These are phyloP conservation scores for Polyploca ridens DNA, from an alignment of 2,888 invertebrate species.

Conservation along the genomic window DNA sequence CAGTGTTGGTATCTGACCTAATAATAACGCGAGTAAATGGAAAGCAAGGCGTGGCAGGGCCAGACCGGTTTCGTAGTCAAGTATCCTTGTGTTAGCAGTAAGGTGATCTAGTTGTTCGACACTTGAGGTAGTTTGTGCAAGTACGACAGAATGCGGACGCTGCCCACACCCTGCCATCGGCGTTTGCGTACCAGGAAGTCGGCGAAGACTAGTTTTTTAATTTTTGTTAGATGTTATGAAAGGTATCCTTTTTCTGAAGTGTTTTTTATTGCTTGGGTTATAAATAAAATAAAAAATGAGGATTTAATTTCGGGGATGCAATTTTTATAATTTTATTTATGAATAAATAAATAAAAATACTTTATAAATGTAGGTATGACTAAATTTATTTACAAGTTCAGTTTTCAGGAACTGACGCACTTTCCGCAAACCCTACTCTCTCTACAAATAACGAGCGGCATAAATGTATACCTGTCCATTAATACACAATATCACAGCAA, in stretches of 20 bases:
- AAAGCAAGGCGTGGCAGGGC: slow-evolving; percentile 76
- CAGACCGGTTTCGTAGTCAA: slow-evolving; percentile 64
- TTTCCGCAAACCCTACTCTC: slow-evolving; percentile 53
- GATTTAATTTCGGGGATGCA: background rate
- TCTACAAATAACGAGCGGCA: slow-evolving; percentile 54
- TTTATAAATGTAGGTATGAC: slow-evolving; percentile 21
- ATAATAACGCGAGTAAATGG: slow-evolving; percentile 68
- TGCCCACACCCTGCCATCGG: slow-evolving; percentile 62
- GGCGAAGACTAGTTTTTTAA: slow-evolving; percentile 41
- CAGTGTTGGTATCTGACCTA: slow-evolving; percentile 49
- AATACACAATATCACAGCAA: slow-evolving; percentile 83
- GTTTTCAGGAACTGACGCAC: slow-evolving; percentile 57
- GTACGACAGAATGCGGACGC: slow-evolving; percentile 78
- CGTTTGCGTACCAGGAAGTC: slow-evolving; percentile 70
- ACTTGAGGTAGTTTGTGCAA: slow-evolving; percentile 52
- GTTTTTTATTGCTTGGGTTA: background rate
- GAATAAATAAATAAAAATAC: slow-evolving; percentile 20
- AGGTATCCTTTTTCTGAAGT: background rate
- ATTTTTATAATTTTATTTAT: background rate
- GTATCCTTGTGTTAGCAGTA: slow-evolving; percentile 75
- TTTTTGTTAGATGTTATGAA: background rate
- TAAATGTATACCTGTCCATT: slow-evolving; percentile 74
- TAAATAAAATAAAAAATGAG: background rate
- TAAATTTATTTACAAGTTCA: slow-evolving; percentile 76
- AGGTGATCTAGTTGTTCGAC: slow-evolving; percentile 76